Evolutionary conservation across 2,888 invertebrate species (phyloP).

Genomic region (Mamestra brassicae): DNA sequence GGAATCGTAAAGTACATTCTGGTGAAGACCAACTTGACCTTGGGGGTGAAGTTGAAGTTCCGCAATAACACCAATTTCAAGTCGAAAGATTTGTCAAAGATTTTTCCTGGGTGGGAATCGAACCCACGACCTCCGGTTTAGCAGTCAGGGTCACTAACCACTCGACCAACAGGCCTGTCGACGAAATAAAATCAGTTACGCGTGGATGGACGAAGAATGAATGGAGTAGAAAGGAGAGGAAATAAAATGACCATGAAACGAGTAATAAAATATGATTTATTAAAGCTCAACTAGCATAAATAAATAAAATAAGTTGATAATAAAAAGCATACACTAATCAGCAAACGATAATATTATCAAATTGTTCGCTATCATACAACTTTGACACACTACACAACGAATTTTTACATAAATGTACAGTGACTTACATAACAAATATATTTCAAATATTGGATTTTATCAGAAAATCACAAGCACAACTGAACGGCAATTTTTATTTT

Average conservation of each 20-base stretch:
- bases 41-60: too few species aligned
- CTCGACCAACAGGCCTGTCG: too few species aligned
- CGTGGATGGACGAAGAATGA: too few species aligned
- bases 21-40: too few species aligned
- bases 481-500: slow-evolving; percentile 15
- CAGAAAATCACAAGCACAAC: slow-evolving; percentile 31
- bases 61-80: too few species aligned
- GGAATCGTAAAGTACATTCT: too few species aligned
- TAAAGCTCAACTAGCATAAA: slow-evolving; percentile 87
- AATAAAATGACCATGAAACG: slow-evolving; percentile 77
- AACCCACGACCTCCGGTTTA: too few species aligned
- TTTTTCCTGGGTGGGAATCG: too few species aligned
- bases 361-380: slow-evolving; percentile 66
- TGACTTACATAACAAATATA: slow-evolving; percentile 45
- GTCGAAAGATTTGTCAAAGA: too few species aligned
- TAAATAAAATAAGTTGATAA: slow-evolving; percentile 73
- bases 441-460: neutral
- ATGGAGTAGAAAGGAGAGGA: too few species aligned
- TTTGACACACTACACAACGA: slow-evolving; percentile 60
- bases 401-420: slow-evolving; percentile 64
- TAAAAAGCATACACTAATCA: slow-evolving; percentile 65
- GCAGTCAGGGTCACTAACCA: too few species aligned
- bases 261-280: slow-evolving; percentile 85
- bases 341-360: slow-evolving; percentile 64
- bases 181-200: too few species aligned